Percentiles rank a stretch among this genome's conserved stretches.
phyloP scores from a whole-genome alignment of 2,113 vertebrate species.

The Paramormyrops kingsleyae region DNA sequence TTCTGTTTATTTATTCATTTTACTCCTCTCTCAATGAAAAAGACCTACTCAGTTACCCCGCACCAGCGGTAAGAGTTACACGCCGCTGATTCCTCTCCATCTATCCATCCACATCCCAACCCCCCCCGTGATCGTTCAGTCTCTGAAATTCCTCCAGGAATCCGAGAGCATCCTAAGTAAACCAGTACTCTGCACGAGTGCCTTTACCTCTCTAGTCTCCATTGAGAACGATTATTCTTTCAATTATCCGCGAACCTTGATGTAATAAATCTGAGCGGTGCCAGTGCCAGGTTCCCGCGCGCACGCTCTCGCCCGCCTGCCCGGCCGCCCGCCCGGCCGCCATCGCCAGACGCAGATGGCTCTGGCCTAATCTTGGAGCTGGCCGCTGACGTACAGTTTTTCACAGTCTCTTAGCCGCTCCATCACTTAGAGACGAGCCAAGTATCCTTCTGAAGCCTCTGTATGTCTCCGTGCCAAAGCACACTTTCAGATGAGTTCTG shows the following conservation, averaged over 20 bases:
- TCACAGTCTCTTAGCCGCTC: conserved; percentile 13
- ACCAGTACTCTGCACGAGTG: neutral
- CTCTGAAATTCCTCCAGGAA: neutral
- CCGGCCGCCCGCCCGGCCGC: neutral
- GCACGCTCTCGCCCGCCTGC: neutral
- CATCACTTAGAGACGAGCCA: conserved; percentile 6
- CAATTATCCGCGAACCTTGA: conserved; percentile 4
- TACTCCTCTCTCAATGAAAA: neutral
- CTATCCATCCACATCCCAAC: neutral
- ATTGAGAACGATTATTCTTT: neutral
- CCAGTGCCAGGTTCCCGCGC: neutral
- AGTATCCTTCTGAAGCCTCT: neutral
- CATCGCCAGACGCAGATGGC: conserved; percentile 14
- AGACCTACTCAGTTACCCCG: neutral
- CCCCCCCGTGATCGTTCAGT: neutral
- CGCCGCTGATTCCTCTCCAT: neutral
- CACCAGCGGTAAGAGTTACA: neutral
- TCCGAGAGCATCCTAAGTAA: neutral
- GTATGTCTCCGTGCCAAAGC: neutral
- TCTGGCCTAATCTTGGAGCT: conserved; percentile 3
- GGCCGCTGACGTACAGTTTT: conserved; percentile 9
- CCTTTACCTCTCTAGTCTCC: neutral
- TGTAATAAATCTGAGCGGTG: neutral
- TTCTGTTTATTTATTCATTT: neutral
- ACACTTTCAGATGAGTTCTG: conserved; percentile 11